Evolutionary conservation across 1,140 invertebrate genomes (phyloP).

Genomic region (Anthonomus grandis): DNA sequence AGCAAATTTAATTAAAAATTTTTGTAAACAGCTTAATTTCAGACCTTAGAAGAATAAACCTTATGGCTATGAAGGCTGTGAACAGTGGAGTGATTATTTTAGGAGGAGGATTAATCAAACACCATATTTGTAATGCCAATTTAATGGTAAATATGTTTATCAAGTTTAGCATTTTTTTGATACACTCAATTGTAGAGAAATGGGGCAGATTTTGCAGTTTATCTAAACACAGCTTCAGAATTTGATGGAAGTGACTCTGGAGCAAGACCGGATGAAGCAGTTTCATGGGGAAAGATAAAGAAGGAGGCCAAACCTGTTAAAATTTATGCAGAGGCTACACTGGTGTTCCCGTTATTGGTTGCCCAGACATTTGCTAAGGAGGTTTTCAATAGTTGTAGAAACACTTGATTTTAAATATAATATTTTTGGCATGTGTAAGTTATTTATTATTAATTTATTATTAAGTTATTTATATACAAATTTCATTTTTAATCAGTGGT

Average conservation of each 20-base stretch:
- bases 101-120: slow-evolving; percentile 96
- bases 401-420: too few relatives aligned
- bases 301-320: slow-evolving; percentile 89
- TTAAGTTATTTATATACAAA: too few relatives aligned
- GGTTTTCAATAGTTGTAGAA: too few relatives aligned
- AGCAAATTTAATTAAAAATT: slow-evolving; percentile 1
- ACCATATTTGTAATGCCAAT: slow-evolving; percentile 98
- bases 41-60: slow-evolving; percentile 89
- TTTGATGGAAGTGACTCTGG: slow-evolving; percentile 99
- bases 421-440: too few relatives aligned
- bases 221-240: slow-evolving; percentile 95
- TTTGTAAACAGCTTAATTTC: slow-evolving; percentile 11
- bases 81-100: slow-evolving; percentile 97
- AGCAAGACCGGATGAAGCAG: slow-evolving; percentile 94
- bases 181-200: slow-evolving; percentile 66
- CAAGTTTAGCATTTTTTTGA: background rate
- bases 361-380: slow-evolving; percentile 88
- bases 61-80: slow-evolving; percentile 89
- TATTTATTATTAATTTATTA: too few relatives aligned
- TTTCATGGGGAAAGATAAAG: slow-evolving; percentile 98
- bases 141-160: slow-evolving; percentile 90
- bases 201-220: slow-evolving; percentile 96
- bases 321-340: slow-evolving; percentile 91
- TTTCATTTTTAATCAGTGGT: too few relatives aligned
- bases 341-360: slow-evolving; percentile 93